Percentiles rank a stretch among this genome's conserved stretches.
Evolutionary conservation across 2,888 invertebrate genomes (phyloP).

Genomic region (Tortricodes alternella): DNA sequence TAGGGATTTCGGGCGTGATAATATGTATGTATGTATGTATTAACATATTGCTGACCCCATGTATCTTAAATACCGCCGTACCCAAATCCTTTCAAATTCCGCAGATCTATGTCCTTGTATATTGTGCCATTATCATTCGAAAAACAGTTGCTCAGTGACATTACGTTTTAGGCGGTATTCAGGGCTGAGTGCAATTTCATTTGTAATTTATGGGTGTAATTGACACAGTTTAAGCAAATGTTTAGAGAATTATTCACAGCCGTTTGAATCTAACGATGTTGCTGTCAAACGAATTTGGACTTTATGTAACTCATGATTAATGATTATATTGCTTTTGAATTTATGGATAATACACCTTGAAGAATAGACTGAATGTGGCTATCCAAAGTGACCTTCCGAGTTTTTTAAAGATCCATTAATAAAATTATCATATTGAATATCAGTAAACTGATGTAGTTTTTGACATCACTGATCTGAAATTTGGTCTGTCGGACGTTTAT

Average conservation of each 20-base stretch:
- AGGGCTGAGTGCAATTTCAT: not conserved
- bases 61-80: not conserved
- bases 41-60: not conserved
- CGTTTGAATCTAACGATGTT: not conserved
- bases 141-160: not conserved
- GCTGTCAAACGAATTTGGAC: not conserved
- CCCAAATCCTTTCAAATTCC: conserved; percentile 7
- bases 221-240: conserved; percentile 12
- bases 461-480: too few relatives aligned
- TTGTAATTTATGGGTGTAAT: not conserved
- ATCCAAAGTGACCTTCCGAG: too few relatives aligned
- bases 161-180: not conserved
- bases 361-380: too few relatives aligned
- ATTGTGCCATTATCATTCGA: not conserved
- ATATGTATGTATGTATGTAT: too few relatives aligned
- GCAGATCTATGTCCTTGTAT: not conserved
- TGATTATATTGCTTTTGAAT: too few relatives aligned
- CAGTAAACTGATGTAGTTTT: too few relatives aligned
- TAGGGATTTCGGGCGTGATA: too few relatives aligned
- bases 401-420: too few relatives aligned
- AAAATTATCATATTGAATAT: too few relatives aligned
- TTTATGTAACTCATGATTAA: not conserved
- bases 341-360: too few relatives aligned
- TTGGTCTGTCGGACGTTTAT: too few relatives aligned
- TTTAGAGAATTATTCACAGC: not conserved